Percentiles rank a stretch among this genome's conserved stretches.
Conservation (phyloP, 2,797 vertebrate genomes). For the Spinus pinus region DNA sequence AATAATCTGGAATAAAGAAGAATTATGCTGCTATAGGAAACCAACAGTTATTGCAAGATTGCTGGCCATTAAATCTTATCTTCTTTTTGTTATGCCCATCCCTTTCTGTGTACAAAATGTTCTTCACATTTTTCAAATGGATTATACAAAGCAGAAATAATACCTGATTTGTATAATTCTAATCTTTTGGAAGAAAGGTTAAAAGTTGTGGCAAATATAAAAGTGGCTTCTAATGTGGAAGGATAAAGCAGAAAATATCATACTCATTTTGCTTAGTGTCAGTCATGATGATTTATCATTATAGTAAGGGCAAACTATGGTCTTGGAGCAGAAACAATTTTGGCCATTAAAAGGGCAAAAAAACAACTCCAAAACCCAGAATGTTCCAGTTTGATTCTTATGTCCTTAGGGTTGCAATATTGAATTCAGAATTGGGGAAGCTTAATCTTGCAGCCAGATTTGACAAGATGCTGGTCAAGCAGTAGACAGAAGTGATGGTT, state of each 20-base stretch:
- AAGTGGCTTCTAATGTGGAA: constrained; percentile 52
- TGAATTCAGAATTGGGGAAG: constrained; percentile 76
- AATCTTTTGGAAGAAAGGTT: constrained; percentile 48
- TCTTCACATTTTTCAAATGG: not conserved
- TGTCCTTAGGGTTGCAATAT: constrained; percentile 76
- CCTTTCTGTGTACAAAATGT: not conserved
- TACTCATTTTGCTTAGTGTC: constrained; percentile 72
- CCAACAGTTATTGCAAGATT: not conserved
- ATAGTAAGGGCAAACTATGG: constrained; percentile 52
- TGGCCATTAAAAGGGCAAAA: constrained; percentile 53
- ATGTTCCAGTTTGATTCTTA: constrained; percentile 73
- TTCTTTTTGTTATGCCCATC: not conserved
- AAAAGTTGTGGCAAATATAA: constrained; percentile 64
- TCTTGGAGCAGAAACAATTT: constrained; percentile 74
- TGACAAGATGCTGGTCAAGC: constrained; percentile 74
- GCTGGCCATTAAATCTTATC: not conserved
- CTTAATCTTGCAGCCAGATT: constrained; percentile 77
- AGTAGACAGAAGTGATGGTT: constrained; percentile 67
- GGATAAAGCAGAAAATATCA: constrained; percentile 67
- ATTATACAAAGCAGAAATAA: constrained; percentile 46
- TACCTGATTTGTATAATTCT: not conserved
- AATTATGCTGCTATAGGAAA: not conserved
- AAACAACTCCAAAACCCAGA: constrained; percentile 18
- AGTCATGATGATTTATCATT: constrained; percentile 68
- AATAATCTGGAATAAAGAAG: not conserved